Conservation (phyloP, 2,113 vertebrate genomes). For the Ochotona princeps region DNA sequence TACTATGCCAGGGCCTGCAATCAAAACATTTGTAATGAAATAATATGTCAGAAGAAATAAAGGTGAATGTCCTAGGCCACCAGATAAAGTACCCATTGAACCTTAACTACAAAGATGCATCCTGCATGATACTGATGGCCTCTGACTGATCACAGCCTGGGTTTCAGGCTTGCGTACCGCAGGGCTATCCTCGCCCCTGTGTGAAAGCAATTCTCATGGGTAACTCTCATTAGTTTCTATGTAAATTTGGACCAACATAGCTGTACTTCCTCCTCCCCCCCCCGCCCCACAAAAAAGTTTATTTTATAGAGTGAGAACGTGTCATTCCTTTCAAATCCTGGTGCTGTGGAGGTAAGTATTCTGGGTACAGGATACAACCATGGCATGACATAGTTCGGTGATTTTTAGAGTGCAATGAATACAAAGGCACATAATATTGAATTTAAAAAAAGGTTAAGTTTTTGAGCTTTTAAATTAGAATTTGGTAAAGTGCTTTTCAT, state of each 20-base stretch:
- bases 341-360: conserved; percentile 42
- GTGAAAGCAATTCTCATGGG: neutral
- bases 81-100: neutral
- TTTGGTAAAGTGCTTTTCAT: conserved; percentile 81
- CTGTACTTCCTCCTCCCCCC: neutral
- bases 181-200: neutral
- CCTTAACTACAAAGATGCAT: neutral
- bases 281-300: conserved; percentile 67
- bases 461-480: conserved; percentile 77
- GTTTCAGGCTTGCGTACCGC: neutral
- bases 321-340: conserved; percentile 65
- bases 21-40: neutral
- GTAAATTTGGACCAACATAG: neutral
- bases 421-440: conserved; percentile 67
- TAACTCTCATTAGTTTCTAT: neutral
- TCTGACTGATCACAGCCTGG: neutral
- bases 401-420: conserved; percentile 58
- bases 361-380: conserved; percentile 61
- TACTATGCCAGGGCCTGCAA: neutral
- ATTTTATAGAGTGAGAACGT: conserved; percentile 70
- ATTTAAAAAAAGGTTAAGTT: conserved; percentile 76
- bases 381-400: conserved; percentile 53
- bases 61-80: neutral
- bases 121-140: accelerated
- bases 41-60: conserved; percentile 21